Evolutionary conservation across 1,140 invertebrate genomes (phyloP), one percentile per base, ranked within the genome.

Genomic region (Manduca sexta): DNA sequence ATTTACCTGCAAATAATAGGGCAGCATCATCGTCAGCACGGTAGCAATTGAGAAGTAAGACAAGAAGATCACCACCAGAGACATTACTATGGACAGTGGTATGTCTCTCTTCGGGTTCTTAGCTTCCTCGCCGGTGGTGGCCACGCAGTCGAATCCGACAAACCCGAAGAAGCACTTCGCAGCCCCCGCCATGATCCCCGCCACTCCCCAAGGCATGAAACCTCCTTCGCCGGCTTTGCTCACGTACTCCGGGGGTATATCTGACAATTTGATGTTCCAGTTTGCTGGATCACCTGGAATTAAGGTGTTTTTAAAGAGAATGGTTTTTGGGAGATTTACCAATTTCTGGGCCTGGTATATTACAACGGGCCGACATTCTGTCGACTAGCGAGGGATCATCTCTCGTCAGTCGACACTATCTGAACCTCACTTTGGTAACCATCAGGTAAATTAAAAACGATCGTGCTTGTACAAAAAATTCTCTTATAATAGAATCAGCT

Each of bases 101-200:
- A 98, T 97, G 42, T 93, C 91, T 51, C 90, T 88, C 76, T 96
- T 92, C 0, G 96, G 96, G 83, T 96, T 96, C 67, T 94, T 94
- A 0, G 95, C 95, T 86, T 94, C 92, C 63, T 93, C 91, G 2
- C 92, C 92, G 1, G 94, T 95, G 3, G 95, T 95, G 10, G 95
- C 95, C 37, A 97, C 92, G 40, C 92, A 91, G 84, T 97, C 96
- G 66, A 97, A 97, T 37, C 95, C 95, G 8, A 97, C 94, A 70
- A 96, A 97, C 18, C 95, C 95, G 71, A 92, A 97, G 81, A 97
- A 97, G 78, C 95, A 97, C 43, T 94, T 95, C 0, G 95, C 95
- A 0, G 95, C 95, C 0, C 95, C 95, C 0, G 89, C 87, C 90
- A 95, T 92, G 3, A 94, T 88, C 7, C 95, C 95, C 1, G 88